Evolutionary conservation across 2,797 vertebrate genomes (phyloP).

Genomic region (Tympanoctomys barrerae): DNA sequence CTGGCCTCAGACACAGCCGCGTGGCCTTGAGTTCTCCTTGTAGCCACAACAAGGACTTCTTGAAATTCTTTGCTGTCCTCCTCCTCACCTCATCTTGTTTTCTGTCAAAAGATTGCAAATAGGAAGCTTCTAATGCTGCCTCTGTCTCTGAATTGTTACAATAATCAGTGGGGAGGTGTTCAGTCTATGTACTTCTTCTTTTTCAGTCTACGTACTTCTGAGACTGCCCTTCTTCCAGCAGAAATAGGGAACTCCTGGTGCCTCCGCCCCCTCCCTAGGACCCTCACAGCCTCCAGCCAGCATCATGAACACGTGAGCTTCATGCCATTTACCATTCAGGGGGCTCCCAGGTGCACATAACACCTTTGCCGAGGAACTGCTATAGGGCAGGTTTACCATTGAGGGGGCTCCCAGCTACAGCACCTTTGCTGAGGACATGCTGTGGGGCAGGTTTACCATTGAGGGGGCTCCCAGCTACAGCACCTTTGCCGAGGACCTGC

Average conservation of each 20-base stretch:
- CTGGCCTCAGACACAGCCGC: not conserved
- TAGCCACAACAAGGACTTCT: not conserved
- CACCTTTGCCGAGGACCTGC: not conserved
- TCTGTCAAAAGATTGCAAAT: constrained; percentile 57
- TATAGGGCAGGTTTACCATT: accelerated
- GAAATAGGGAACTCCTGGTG: not conserved
- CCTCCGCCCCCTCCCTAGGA: not conserved
- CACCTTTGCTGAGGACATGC: not conserved
- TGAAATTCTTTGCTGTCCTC: constrained; percentile 43
- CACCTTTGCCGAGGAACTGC: not conserved
- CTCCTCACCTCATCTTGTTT: constrained; percentile 45
- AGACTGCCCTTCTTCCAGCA: not conserved
- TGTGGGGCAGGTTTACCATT: accelerated
- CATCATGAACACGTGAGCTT: too few relatives aligned
- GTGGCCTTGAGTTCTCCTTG: constrained; percentile 51
- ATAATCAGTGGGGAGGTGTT: not conserved
- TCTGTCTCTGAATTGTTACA: constrained; percentile 11
- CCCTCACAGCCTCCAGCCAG: not conserved
- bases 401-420: too few relatives aligned
- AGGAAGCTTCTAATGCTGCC: not conserved
- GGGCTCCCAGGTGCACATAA: not conserved
- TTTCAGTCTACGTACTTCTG: not conserved
- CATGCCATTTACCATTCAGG: too few relatives aligned
- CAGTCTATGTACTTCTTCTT: not conserved
- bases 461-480: too few relatives aligned